Conservation (phyloP, 2,888 invertebrate species). For the Tetragnatha montana region DNA sequence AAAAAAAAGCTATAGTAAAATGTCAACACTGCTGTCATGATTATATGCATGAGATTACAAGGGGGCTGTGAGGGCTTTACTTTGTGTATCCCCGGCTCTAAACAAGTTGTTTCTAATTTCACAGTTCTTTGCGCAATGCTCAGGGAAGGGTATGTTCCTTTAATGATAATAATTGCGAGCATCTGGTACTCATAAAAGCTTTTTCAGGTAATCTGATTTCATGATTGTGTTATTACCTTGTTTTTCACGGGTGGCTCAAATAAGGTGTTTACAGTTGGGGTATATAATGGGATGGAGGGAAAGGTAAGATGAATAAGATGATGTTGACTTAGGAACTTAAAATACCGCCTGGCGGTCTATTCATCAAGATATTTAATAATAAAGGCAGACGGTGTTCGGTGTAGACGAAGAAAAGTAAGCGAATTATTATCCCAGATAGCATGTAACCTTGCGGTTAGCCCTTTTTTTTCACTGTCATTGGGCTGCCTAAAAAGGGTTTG, state of each 20-base stretch:
- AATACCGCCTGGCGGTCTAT: background rate
- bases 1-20: constrained; percentile 2
- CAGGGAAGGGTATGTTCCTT: background rate
- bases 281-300: background rate
- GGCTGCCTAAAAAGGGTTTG: too few relatives aligned
- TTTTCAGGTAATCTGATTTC: background rate
- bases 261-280: background rate
- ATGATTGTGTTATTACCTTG: background rate
- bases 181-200: background rate
- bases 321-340: background rate
- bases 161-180: background rate
- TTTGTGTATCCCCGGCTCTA: background rate
- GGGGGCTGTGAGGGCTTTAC: background rate
- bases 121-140: background rate
- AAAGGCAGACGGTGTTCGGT: background rate
- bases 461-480: too few relatives aligned
- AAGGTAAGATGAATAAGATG: background rate
- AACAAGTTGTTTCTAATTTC: background rate
- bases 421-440: too few relatives aligned
- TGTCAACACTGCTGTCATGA: constrained; percentile 12
- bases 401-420: background rate
- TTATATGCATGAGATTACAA: constrained; percentile 26
- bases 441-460: too few relatives aligned
- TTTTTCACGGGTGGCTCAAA: background rate
- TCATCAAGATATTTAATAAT: background rate